phyloP scores from a whole-genome alignment of 2,113 vertebrate genomes.

The Carlito syrichta region DNA sequence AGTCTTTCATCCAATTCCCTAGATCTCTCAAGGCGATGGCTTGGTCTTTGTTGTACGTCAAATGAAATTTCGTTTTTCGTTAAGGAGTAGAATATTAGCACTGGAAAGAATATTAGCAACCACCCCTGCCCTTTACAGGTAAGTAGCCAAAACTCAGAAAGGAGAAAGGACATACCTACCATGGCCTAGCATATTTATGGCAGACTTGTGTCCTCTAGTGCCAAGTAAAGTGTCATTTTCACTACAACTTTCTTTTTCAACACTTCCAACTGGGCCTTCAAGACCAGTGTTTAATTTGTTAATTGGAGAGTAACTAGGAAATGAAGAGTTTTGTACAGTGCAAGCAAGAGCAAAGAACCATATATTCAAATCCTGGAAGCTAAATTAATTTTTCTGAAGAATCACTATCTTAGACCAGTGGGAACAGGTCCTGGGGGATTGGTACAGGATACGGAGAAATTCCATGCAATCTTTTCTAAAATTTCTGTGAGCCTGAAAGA shows the following conservation, averaged over 20 bases:
- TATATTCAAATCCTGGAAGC: background rate
- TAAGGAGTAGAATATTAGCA: background rate
- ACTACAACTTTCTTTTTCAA: background rate
- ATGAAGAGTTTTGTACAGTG: background rate
- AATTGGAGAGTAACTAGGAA: slow-evolving; percentile 2
- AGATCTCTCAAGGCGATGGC: background rate
- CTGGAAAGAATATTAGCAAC: background rate
- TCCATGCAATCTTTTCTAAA: background rate
- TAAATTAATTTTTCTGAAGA: slow-evolving; percentile 7
- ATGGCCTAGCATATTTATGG: background rate
- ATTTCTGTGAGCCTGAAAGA: background rate
- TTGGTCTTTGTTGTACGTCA: background rate
- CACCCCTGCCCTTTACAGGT: background rate
- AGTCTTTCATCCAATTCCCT: background rate
- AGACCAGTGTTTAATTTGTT: slow-evolving; percentile 21
- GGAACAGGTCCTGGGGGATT: background rate
- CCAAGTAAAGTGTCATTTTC: background rate
- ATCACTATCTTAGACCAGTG: background rate
- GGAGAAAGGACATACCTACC: background rate
- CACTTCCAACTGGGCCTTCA: background rate
- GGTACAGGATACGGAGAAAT: background rate
- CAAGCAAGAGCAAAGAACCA: background rate
- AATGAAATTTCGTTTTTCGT: slow-evolving; percentile 15
- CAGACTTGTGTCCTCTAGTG: background rate
- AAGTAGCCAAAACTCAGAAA: background rate